Evolutionary conservation across 2,113 vertebrate species (phyloP), one percentile per base, ranked within the genome.

Genomic region (Oncorhynchus tshawytscha): DNA sequence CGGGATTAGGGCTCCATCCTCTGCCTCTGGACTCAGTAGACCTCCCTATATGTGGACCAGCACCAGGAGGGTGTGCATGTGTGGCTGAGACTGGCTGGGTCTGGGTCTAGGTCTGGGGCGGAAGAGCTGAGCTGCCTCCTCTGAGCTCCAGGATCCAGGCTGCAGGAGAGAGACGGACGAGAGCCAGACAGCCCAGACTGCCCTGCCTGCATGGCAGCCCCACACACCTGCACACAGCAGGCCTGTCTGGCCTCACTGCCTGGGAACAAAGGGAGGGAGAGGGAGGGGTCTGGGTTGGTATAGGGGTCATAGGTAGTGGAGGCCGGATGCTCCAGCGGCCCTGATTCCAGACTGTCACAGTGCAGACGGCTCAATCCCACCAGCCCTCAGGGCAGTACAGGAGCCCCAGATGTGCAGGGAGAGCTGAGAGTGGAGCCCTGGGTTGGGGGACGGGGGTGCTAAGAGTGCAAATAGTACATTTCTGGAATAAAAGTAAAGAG

Each of bases 201-300:
- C 6, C 29, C 13, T 18, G 66, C 25, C 25, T 34, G 66, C 74
- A 80, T 27, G 54, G 54, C 54, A 62, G 48, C 60, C 49, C 59
- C 67, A 69, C 67, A 69, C 67, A 48, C 67, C 67, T 69, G 67
- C 67, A 69, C 67, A 78, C 82, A 75, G 91, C 92, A 92, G 92
- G 92, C 84, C 87, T 91, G 91, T 92, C 91, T 92, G 91, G 91
- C 88, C 90, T 81, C 84, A 81, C 87, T 84, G 91, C 88, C 90
- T 87, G 72, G 60, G 45, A 75, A 84, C 80, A 81, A 81, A 86
- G 81, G 79, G 88, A 78, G 85, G 80, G 88, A 88, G 81, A 85
- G 88, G 85, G 83, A 69, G 69, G 77, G 88, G 84, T 88, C 88
- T 86, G 84, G 84, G 88, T 86, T 91, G 86, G 90, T 90, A 90